A percentile compares a stretch with the other conserved stretches of the same genome.
Evolutionary conservation across 1,140 invertebrate genomes (phyloP).

Genomic region (Lasaia peninsularis): DNA sequence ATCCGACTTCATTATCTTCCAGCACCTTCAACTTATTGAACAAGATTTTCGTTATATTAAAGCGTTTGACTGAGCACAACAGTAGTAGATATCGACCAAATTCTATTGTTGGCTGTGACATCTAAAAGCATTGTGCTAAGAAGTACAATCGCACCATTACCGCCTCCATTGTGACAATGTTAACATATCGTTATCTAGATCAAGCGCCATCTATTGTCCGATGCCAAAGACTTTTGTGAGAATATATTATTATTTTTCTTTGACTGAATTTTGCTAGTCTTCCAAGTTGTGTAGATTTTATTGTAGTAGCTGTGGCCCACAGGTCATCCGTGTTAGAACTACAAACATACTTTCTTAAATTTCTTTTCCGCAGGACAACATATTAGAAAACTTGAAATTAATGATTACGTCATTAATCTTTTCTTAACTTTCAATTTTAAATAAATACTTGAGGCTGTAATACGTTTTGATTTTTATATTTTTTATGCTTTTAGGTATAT

Average conservation of each 20-base stretch:
- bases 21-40: constrained; percentile 17
- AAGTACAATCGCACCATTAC: constrained; percentile 73
- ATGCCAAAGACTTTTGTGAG: constrained; percentile 53
- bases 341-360: too few species aligned
- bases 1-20: neutral
- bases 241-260: constrained; percentile 4
- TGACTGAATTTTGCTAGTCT: neutral
- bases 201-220: constrained; percentile 75
- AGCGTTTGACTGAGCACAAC: constrained; percentile 56
- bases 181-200: constrained; percentile 75
- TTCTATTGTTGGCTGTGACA: constrained; percentile 69
- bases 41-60: constrained; percentile 49
- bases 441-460: too few species aligned
- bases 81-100: constrained; percentile 63
- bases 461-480: too few species aligned
- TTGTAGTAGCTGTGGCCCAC: too few species aligned
- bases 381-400: too few species aligned
- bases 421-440: too few species aligned
- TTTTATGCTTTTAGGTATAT: too few species aligned
- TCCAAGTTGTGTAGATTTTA: too few species aligned
- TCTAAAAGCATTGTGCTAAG: constrained; percentile 71
- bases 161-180: constrained; percentile 72
- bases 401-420: too few species aligned
- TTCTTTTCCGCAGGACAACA: too few species aligned
- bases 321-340: too few species aligned